Percentiles rank a stretch among this genome's conserved stretches.
phyloP scores from a whole-genome alignment of 2,113 vertebrate species.

The Corynorhinus townsendii region DNA sequence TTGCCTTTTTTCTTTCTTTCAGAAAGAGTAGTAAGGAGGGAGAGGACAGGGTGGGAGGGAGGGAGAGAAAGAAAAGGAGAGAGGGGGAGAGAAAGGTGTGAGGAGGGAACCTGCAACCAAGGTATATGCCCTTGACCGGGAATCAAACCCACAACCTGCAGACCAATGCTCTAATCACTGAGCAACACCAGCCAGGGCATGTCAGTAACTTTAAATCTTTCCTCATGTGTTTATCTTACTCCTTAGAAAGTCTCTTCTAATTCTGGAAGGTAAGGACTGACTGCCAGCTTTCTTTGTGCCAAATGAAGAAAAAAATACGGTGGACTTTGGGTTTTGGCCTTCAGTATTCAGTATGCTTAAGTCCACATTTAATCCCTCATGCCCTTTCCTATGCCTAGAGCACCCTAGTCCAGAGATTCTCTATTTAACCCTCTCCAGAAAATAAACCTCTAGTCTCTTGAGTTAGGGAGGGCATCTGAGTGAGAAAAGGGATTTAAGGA shows the following conservation, averaged over 20 bases:
- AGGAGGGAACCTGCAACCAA: too few relatives aligned
- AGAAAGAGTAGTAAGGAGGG: too few relatives aligned
- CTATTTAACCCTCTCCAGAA: not conserved
- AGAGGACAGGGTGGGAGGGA: too few relatives aligned
- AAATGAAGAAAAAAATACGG: not conserved
- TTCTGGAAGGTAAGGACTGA: not conserved
- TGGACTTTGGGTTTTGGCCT: not conserved
- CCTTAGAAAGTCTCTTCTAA: not conserved
- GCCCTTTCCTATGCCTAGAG: not conserved
- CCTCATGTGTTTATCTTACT: not conserved
- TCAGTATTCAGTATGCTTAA: not conserved
- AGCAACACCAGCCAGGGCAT: not conserved
- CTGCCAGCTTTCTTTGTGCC: not conserved
- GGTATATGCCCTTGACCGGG: too few relatives aligned
- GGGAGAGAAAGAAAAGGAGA: too few relatives aligned
- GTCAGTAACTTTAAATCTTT: constrained; percentile 13
- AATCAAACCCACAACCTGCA: too few relatives aligned
- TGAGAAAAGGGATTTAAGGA: not conserved
- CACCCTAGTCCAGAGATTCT: not conserved
- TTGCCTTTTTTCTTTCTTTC: too few relatives aligned
- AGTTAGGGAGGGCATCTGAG: not conserved
- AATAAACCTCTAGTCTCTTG: not conserved
- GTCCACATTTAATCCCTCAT: not conserved
- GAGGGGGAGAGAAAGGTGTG: too few relatives aligned
- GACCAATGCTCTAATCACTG: too few relatives aligned